Percentiles rank a stretch among this genome's conserved stretches.
Evolutionary conservation across 1,140 invertebrate genomes (phyloP).

Genomic region (Conus betulinus): DNA sequence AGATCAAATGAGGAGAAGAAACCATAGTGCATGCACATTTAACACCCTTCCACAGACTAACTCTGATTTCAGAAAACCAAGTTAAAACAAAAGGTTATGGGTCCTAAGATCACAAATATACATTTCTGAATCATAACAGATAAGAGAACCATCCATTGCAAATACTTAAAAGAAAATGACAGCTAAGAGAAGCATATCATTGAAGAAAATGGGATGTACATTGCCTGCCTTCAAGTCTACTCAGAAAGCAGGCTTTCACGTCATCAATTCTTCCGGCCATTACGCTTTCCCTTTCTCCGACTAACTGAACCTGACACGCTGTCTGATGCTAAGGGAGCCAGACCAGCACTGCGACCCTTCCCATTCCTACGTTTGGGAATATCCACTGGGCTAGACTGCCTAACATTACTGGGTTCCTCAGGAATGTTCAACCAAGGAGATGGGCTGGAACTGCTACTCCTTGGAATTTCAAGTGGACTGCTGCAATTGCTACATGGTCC

Average conservation of each 20-base stretch:
- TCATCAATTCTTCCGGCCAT: conserved; percentile 24
- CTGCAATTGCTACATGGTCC: neutral
- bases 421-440: neutral
- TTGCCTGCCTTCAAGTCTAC: too few relatives aligned
- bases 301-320: neutral
- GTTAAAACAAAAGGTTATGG: too few relatives aligned
- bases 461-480: conserved; percentile 11
- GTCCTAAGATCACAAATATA: too few relatives aligned
- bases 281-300: conserved; percentile 6
- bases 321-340: neutral
- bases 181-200: too few relatives aligned
- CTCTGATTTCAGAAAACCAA: too few relatives aligned
- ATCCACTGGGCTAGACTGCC: conserved; percentile 9
- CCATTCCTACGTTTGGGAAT: conserved; percentile 11
- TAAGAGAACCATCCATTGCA: too few relatives aligned
- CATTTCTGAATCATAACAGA: too few relatives aligned
- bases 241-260: neutral
- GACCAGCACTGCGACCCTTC: neutral
- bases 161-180: too few relatives aligned
- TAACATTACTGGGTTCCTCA: neutral
- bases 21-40: too few relatives aligned
- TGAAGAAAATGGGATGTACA: too few relatives aligned
- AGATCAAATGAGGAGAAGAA: too few relatives aligned
- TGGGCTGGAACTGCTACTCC: neutral
- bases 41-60: too few relatives aligned